Evolutionary conservation across 2,888 invertebrate species (phyloP).

Genomic region (Agonopterix heracliana): DNA sequence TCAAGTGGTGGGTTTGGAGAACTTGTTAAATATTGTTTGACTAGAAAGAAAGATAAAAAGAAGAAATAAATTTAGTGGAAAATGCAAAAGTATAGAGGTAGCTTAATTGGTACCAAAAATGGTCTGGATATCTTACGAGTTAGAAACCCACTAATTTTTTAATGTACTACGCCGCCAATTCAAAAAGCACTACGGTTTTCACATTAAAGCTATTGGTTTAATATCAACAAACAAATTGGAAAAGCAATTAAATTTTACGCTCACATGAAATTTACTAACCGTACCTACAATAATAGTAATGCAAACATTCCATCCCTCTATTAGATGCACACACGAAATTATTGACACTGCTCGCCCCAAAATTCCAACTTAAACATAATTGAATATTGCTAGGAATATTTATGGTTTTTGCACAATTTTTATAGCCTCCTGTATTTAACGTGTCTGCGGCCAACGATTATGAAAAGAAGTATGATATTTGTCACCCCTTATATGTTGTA

Average conservation of each 20-base stretch:
- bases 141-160: too few species aligned
- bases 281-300: neutral
- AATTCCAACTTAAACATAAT: conserved; percentile 35
- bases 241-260: too few species aligned
- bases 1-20: too few species aligned
- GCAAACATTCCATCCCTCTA: conserved; percentile 34
- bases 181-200: too few species aligned
- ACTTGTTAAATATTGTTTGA: too few species aligned
- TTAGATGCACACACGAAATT: neutral
- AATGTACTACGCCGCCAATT: too few species aligned
- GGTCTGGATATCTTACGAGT: too few species aligned
- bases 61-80: too few species aligned
- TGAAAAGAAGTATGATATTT: conserved; percentile 51
- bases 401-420: conserved; percentile 66
- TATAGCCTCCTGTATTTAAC: conserved; percentile 67
- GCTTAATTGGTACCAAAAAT: too few species aligned
- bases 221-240: neutral
- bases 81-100: too few species aligned
- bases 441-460: conserved; percentile 61
- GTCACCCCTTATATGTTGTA: conserved; percentile 39
- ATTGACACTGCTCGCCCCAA: conserved; percentile 14
- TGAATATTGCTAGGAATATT: conserved; percentile 57
- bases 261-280: too few species aligned
- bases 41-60: too few species aligned
- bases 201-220: neutral